Base-by-base conservation (phyloP, 2,888 invertebrate genomes). In the Malthinus seriepunctatus region DNA sequence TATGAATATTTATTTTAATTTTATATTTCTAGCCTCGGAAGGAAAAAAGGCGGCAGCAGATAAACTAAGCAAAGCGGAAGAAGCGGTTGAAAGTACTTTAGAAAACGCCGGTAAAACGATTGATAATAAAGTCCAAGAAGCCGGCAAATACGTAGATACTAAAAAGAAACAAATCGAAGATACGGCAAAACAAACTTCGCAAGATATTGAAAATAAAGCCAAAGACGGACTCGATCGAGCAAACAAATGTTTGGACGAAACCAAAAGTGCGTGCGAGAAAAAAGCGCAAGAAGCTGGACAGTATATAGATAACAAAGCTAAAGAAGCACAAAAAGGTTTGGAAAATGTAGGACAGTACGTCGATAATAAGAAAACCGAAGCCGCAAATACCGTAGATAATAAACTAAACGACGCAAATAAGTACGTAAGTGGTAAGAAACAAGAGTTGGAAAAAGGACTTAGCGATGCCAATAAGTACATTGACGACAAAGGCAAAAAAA, bases 11-110 rank as follows among this genome's bases (percentile, higher is more conserved):
- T 4, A 23, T 14, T n/a, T n/a, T 15, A n/a, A 12, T 7, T 23
- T n/a, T 23, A 14, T 39, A 52, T 23, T 50, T 53, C 23, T 33
- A 48, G 46, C 45, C 11, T 23, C 35, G 45, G 51, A 39, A 39
- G 38, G 44, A 57, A 15, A 32, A 52, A 67, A 74, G 46, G 64
- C 70, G n/a, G 76, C 77, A 50, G 66, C 71, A 14, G 73, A 75
- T 37, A 72, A 74, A 2, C 63, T 78, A 34, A 75, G 76, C 34
- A 71, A 73, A 37, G 68, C 68, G 12, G 80, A 76, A 2, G 74
- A 77, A 56, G 77, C 73, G 3, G 64, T 80, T 23, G 79, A 78
- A 52, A 71, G 70, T 51, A 73, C 71, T 57, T 61, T 71, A 32
- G 70, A 68, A 48, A 66, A 67, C 62, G 63, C 65, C 3, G 65